Base-by-base conservation (phyloP, 2,113 vertebrate genomes). In the Glaucomys volans region DNA sequence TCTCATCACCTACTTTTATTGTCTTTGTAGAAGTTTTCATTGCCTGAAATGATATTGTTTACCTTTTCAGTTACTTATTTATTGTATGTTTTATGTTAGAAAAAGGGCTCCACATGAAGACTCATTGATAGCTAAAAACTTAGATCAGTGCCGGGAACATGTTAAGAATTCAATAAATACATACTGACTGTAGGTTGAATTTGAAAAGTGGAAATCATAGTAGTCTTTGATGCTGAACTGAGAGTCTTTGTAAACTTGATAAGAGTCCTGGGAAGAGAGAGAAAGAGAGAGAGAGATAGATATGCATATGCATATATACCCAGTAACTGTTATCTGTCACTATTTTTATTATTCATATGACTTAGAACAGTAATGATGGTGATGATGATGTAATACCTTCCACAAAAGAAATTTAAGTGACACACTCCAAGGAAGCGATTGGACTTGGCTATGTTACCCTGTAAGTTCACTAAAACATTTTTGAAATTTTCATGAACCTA, bases 401-500 rank as follows among this genome's bases (percentile, higher is more conserved):
- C 42, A 64, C 37, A 76, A 57, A 50, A 62, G 57, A 90, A 76
- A 50, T 87, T 24, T 89, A 86, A 69, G 37, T 62, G 40, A 52
- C 2, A 52, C 2, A 71, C 26, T 32, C 83, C 37, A 24, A 62
- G 17, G 22, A 90, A 83, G 50, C 3, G 22, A 72, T 64, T 71
- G 93, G 80, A 71, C 14, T 44, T 62, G n/a, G 4, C 10, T 54
- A 5, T 13, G 1, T 80, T 93, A 79, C 64, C 76, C 44, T 84
- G 8, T 64, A 75, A 57, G 12, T 52, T 47, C 37, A 57, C 9
- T 76, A 59, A 57, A 47, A 84, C 26, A 22, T 6, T 82, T 95
- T 89, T 93, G 44, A 80, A 76, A 88, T 11, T 81, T 83, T 90
- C 52, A 79, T 57, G 76, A 72, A 90, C 47, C 13, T 67, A 24